A percentile compares a stretch with the other conserved stretches of the same genome.
Conservation (phyloP, 1,140 invertebrate species). For the Platyscapa corneri region DNA sequence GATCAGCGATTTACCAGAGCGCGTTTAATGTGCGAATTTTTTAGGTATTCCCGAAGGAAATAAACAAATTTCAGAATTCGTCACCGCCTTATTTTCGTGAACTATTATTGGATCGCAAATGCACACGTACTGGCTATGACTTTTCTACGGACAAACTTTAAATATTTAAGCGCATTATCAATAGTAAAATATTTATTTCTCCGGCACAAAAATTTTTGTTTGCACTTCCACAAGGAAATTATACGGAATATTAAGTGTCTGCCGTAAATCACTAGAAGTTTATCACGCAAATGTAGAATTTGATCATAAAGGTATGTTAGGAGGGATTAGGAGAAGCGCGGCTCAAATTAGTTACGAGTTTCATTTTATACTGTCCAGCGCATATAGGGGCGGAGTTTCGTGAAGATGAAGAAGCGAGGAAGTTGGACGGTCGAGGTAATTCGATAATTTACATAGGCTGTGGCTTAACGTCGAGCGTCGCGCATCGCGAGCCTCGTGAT, state of each 20-base stretch:
- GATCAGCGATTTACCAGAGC: no score
- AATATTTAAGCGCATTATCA: no score
- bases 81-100: no score
- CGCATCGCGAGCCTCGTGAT: conserved; percentile 56
- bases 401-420: conserved; percentile 56
- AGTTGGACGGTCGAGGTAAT: conserved; percentile 56
- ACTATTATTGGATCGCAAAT: no score
- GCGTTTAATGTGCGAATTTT: no score
- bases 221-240: background rate
- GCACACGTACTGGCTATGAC: no score
- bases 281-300: background rate
- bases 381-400: conserved; percentile 40
- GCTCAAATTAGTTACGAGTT: conserved; percentile 38
- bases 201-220: background rate
- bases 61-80: no score
- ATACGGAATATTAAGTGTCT: background rate
- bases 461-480: conserved; percentile 58
- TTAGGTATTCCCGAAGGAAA: no score
- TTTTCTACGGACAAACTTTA: no score
- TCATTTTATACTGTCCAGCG: conserved; percentile 45
- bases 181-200: background rate
- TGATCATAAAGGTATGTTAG: background rate
- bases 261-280: background rate
- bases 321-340: conserved; percentile 31
- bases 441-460: conserved; percentile 62